Evolutionary conservation across 1,140 invertebrate genomes (phyloP), one percentile per base, ranked within the genome.

Genomic region (Oncopodura yosiiana): DNA sequence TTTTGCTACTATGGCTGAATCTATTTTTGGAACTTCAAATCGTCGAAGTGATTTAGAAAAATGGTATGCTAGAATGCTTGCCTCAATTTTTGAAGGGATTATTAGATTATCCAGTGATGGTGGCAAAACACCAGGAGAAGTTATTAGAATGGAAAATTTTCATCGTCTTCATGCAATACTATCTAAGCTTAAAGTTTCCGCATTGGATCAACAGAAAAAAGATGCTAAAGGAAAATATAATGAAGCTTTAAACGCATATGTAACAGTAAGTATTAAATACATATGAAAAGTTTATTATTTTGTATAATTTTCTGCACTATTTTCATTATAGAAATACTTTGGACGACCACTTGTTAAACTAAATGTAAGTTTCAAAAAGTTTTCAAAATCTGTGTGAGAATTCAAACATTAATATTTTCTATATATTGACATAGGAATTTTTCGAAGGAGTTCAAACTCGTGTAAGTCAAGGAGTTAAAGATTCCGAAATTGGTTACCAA

Each of bases 131-230:
- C 94, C 94, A 14, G 79, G 81, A 44, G 86, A 95, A 76, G 91
- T 97, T 38, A 80, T 98, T 32, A 87, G 90, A 74, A 90, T 95
- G 86, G 87, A 99, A 78, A 99, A 99, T 74, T 98, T 90, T 70
- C 94, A 99, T 78, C 84, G 91, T 68, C 79, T 98, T 65, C 84
- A 90, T 69, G 87, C 83, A 18, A 72, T 90, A 42, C 72, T 97
- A 46, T 88, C 86, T 2, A 83, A 87, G 69, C 73, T 97, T 30
- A 97, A 97, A 75, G 90, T 97, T 60, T 73, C 81, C 8, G 87
- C 89, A 51, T 74, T 98, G 67, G 94, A 98, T 67, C 69, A 74
- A 16, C 79, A 89, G 62, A 78, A 87, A 58, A 94, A 93, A 70
- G 92, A 96, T 68, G 86, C 90, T 0, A 94, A 94, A 71, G 77